Conservation (phyloP, 2,797 vertebrate species). For the Leuciscus waleckii region DNA sequence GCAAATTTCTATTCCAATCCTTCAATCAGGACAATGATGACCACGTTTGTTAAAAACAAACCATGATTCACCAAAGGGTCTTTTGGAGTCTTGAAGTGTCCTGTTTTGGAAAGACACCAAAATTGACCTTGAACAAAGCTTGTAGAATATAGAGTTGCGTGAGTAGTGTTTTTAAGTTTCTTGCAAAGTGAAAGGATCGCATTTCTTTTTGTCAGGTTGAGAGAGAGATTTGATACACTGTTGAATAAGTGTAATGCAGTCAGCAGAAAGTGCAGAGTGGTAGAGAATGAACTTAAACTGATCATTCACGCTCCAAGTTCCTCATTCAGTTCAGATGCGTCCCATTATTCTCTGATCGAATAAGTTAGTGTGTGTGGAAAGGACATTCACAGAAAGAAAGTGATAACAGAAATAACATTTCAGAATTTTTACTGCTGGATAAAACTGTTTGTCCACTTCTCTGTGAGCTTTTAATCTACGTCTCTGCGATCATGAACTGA, state of each 20-base stretch:
- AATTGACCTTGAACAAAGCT: neutral
- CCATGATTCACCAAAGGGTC: too few relatives aligned
- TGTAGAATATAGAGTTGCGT: neutral
- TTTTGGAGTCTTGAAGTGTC: too few relatives aligned
- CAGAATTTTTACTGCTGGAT: neutral
- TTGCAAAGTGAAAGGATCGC: neutral
- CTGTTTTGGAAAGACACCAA: neutral
- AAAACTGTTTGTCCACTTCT: neutral
- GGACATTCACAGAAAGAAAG: neutral
- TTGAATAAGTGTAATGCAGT: neutral
- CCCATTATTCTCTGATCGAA: slow-evolving; percentile 16
- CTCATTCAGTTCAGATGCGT: slow-evolving; percentile 58
- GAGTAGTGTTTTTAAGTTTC: neutral
- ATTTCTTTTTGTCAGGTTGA: neutral
- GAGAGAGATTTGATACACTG: neutral
- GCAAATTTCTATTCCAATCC: too few relatives aligned
- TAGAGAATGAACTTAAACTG: slow-evolving; percentile 53
- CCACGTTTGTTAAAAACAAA: too few relatives aligned
- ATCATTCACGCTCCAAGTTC: slow-evolving; percentile 64
- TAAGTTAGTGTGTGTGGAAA: neutral
- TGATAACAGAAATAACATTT: neutral
- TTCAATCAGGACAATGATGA: too few relatives aligned
- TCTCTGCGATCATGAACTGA: neutral
- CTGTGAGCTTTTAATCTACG: neutral
- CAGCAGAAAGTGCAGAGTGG: neutral